Percentiles rank a stretch among this genome's conserved stretches.
phyloP scores from a whole-genome alignment of 2,797 vertebrate species.

The Sus cebifrons region DNA sequence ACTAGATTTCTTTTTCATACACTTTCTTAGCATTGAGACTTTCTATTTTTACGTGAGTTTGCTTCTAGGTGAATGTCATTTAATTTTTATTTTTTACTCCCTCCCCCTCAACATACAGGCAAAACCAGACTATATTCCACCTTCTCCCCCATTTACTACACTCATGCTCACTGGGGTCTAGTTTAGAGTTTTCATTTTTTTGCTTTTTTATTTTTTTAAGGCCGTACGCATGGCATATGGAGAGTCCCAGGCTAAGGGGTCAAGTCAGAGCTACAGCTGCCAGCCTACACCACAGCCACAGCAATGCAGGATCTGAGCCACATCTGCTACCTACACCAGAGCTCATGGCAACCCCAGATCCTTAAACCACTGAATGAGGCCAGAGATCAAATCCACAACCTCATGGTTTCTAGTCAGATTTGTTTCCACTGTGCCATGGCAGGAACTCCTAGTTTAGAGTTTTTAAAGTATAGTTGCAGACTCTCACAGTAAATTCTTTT shows the following conservation, averaged over 20 bases:
- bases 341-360: too few relatives aligned
- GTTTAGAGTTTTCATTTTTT: neutral
- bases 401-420: too few relatives aligned
- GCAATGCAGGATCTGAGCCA: too few relatives aligned
- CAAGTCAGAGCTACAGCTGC: too few relatives aligned
- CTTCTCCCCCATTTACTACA: neutral
- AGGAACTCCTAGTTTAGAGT: neutral
- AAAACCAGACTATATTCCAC: neutral
- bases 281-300: too few relatives aligned
- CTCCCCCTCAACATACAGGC: neutral
- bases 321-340: too few relatives aligned
- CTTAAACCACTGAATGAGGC: too few relatives aligned
- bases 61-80: neutral
- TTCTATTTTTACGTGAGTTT: slow-evolving; percentile 20
- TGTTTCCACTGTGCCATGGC: too few relatives aligned
- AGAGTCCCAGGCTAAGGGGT: too few relatives aligned
- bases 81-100: neutral
- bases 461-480: neutral
- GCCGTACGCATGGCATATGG: too few relatives aligned
- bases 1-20: neutral
- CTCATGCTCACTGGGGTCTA: neutral
- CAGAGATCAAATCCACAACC: too few relatives aligned
- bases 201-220: too few relatives aligned
- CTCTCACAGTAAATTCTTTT: neutral
- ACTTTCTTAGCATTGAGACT: neutral